Conservation (phyloP, 1,140 invertebrate species). For the Heliconius congener region DNA sequence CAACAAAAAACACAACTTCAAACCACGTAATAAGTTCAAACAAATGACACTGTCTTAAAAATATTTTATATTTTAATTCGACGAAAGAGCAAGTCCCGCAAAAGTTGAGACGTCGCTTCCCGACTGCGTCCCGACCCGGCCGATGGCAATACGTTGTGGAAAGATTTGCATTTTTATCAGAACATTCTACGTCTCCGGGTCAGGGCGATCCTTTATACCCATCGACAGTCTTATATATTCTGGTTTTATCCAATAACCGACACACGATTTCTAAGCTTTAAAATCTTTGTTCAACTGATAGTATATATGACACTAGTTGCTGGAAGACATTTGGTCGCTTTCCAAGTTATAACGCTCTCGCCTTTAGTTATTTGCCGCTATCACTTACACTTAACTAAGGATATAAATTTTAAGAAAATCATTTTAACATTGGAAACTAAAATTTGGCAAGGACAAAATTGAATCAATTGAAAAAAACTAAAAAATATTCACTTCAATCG, state of each 20-base stretch:
- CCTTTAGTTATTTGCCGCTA: conserved; percentile 21
- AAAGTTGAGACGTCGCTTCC: conserved; percentile 50
- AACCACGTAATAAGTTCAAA: conserved; percentile 37
- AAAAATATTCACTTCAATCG: not conserved
- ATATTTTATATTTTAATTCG: conserved; percentile 76
- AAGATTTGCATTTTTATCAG: conserved; percentile 76
- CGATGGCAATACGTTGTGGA: conserved; percentile 62
- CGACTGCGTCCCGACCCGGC: conserved; percentile 31
- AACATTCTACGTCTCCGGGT: conserved; percentile 56
- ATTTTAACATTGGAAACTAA: not conserved
- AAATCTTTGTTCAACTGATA: conserved; percentile 16
- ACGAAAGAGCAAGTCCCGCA: conserved; percentile 56
- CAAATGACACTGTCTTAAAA: conserved; percentile 65
- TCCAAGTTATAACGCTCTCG: conserved; percentile 18
- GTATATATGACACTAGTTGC: conserved; percentile 22
- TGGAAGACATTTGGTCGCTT: conserved; percentile 17
- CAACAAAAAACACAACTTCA: conserved; percentile 22
- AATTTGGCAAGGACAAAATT: too few relatives aligned
- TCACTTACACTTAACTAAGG: conserved; percentile 19
- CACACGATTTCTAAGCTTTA: conserved; percentile 19
- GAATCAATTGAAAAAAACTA: too few relatives aligned
- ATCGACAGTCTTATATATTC: conserved; percentile 13
- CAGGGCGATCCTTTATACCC: conserved; percentile 1
- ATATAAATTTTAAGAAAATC: conserved; percentile 14
- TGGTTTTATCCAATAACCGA: conserved; percentile 23